Base-by-base conservation (phyloP, 2,797 vertebrate species). In the Eutrigla gurnardus region DNA sequence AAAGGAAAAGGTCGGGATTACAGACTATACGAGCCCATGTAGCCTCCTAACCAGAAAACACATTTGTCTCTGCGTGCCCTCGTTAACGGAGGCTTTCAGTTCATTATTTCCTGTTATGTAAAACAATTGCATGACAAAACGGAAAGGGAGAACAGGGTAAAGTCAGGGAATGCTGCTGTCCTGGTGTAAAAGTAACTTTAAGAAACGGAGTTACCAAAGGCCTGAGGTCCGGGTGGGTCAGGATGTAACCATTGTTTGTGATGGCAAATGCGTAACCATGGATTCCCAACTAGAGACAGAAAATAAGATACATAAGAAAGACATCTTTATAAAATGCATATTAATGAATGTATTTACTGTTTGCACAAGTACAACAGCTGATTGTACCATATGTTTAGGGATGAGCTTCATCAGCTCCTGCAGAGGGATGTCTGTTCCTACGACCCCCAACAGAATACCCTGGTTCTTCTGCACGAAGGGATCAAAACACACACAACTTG, bases 211-310 rank as follows among this genome's bases (percentile, higher is more conserved):
- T 98, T 98, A 99, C 98, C 97, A 99, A 90, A 65, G 97, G 97
- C 75, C 98, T 93, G 65, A 99, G 96, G 85, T 99, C 97, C 6
- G 98, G 98, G 67, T 99, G 98, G 5, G 95, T 98, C 93, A 99
- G 93, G 91, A 99, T 97, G 83, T 99, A 99, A 85, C 98, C 98
- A 8, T 99, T 99, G 94, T 98, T 99, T 46, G 97, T 99, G 91
- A 99, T 96, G 69, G 97, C 97, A 88, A 99, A 99, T 6, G 94
- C 96, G 5, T 99, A 99, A 32, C 98, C 98, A 0, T 99, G 98
- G 94, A 99, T 99, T 83, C 98, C 98, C 81, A 99, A 90, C 98
- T 99, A 86, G 68, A 95, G 70, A 81, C 60, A 81, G 39, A 86
- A 61, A 83, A 72, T 7, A 6, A 67, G 32, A 80, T 1, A 68